phyloP scores from a whole-genome alignment of 2,888 invertebrate species.

The Dimorphilus gyrociliatus region DNA sequence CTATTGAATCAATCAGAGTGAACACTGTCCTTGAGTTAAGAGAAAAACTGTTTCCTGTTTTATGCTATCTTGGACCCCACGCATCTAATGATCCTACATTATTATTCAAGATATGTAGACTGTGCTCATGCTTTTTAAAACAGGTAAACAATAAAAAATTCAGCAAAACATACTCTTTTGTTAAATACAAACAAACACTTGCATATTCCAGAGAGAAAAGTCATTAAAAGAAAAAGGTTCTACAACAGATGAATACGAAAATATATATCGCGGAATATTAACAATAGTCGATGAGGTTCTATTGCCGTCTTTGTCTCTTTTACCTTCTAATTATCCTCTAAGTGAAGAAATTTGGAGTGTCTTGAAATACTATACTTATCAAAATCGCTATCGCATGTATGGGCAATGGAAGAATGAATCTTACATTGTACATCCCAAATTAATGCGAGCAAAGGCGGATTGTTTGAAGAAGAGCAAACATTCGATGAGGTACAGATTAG shows the following conservation, averaged over 20 bases:
- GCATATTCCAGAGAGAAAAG: no score
- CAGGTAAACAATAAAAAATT: slow-evolving; percentile 19
- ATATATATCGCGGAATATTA: slow-evolving; percentile 60
- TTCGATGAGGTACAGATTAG: slow-evolving; percentile 86
- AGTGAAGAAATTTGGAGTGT: slow-evolving; percentile 90
- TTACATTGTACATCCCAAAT: slow-evolving; percentile 58
- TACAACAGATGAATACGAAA: slow-evolving; percentile 5
- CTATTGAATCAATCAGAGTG: slow-evolving; percentile 40
- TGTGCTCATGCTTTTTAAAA: slow-evolving; percentile 41
- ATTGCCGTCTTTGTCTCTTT: slow-evolving; percentile 71
- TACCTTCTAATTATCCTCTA: slow-evolving; percentile 86
- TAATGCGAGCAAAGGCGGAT: slow-evolving; percentile 67
- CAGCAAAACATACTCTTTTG: neutral
- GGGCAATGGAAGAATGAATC: slow-evolving; percentile 90
- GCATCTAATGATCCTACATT: slow-evolving; percentile 68
- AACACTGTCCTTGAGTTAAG: slow-evolving; percentile 54
- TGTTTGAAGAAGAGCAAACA: slow-evolving; percentile 80
- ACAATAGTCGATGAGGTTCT: slow-evolving; percentile 72
- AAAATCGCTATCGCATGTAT: slow-evolving; percentile 58
- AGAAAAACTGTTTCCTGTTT: slow-evolving; percentile 63
- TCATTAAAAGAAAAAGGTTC: no score
- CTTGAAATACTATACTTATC: slow-evolving; percentile 38
- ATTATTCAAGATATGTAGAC: slow-evolving; percentile 61
- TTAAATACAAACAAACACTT: no score
- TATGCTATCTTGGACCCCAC: slow-evolving; percentile 68